A percentile compares a stretch with the other conserved stretches of the same genome.
These are phyloP conservation scores for Falco concolor DNA, from an alignment of 2,797 vertebrate species.

Conservation along the genomic window DNA sequence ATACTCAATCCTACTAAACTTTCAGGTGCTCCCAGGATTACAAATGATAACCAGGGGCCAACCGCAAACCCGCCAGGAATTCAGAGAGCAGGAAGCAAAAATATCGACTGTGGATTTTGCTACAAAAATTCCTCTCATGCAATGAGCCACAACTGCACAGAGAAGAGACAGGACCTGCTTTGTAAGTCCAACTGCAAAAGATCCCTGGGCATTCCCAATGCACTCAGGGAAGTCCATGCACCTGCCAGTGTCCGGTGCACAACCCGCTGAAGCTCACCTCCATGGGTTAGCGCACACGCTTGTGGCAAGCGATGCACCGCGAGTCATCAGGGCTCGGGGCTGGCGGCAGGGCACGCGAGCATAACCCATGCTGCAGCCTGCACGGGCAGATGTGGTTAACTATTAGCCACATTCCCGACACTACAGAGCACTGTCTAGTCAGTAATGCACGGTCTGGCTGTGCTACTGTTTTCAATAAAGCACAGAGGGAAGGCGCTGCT, in stretches of 20 bases:
- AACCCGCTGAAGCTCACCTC: neutral
- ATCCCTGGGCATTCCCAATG: neutral
- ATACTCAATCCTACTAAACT: neutral
- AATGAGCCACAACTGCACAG: fast-evolving
- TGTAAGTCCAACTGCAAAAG: neutral
- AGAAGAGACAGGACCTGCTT: neutral
- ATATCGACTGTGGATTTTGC: neutral
- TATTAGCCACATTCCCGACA: neutral
- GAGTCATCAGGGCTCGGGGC: neutral
- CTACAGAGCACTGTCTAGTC: neutral
- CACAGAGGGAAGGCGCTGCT: neutral
- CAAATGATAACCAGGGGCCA: neutral
- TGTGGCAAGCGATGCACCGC: fast-evolving
- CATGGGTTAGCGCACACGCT: fast-evolving
- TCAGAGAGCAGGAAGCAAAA: neutral
- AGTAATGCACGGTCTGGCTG: neutral
- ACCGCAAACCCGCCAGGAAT: neutral
- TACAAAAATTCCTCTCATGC: neutral
- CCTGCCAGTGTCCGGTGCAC: neutral
- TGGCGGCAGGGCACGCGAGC: fast-evolving
- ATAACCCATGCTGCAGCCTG: neutral
- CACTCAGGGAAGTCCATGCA: neutral
- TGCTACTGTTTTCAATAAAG: neutral
- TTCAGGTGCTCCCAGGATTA: neutral
- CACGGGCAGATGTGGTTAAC: neutral